phyloP scores from a whole-genome alignment of 2,888 invertebrate species.

The Neocrepidodera transversa region DNA sequence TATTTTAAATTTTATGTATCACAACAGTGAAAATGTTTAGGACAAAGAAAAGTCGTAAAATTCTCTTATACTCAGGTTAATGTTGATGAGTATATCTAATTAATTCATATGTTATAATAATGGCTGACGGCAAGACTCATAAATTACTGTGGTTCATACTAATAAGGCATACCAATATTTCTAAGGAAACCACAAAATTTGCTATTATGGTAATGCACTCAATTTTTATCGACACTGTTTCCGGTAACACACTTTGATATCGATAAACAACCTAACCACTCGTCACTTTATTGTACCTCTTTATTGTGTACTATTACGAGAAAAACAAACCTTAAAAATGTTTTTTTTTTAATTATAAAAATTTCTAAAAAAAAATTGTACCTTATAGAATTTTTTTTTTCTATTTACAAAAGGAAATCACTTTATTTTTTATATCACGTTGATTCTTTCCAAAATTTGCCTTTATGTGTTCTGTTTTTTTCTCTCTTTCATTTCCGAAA shows the following conservation, averaged over 20 bases:
- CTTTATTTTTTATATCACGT: too few relatives aligned
- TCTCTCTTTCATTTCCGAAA: too few relatives aligned
- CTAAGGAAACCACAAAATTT: constrained; percentile 6
- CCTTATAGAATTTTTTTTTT: too few relatives aligned
- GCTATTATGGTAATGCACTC: constrained; percentile 5
- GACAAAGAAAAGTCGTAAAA: constrained; percentile 27
- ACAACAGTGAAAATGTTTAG: constrained; percentile 8
- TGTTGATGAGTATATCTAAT: constrained; percentile 21
- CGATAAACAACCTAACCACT: not conserved
- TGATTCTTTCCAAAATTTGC: too few relatives aligned
- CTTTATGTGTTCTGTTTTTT: too few relatives aligned
- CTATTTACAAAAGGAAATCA: too few relatives aligned
- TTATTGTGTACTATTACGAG: too few relatives aligned
- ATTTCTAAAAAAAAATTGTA: too few relatives aligned
- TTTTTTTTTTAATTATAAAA: too few relatives aligned
- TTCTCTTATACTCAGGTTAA: constrained; percentile 8
- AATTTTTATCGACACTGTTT: not conserved
- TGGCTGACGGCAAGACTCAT: constrained; percentile 14
- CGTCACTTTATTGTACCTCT: not conserved
- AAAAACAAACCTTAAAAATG: too few relatives aligned
- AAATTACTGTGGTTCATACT: constrained; percentile 20
- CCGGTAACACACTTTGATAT: not conserved
- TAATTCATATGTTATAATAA: constrained; percentile 23
- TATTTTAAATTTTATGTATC: constrained; percentile 23
- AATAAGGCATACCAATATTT: constrained; percentile 1